Evolutionary conservation across 1,140 invertebrate species (phyloP).

Genomic region (Leptoteleia sp.): DNA sequence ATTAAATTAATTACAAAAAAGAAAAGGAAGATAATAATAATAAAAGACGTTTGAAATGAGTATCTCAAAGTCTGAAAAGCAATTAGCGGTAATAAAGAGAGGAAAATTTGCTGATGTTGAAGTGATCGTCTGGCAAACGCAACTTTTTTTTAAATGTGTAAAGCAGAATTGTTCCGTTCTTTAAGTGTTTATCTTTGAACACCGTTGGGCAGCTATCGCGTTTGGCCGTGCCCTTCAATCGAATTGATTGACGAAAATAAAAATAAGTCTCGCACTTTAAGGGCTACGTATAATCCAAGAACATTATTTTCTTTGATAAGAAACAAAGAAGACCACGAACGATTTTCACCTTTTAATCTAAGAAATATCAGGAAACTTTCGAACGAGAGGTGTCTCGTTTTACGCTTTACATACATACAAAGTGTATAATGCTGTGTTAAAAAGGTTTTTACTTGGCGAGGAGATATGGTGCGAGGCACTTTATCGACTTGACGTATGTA

Average conservation of each 20-base stretch:
- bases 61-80: too few species aligned
- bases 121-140: not conserved
- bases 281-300: constrained; percentile 13
- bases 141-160: not conserved
- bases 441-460: constrained; percentile 33
- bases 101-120: too few species aligned
- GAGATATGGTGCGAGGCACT: constrained; percentile 43
- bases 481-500: constrained; percentile 49
- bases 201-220: constrained; percentile 3
- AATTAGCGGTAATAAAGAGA: too few species aligned
- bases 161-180: not conserved
- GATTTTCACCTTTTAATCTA: constrained; percentile 44
- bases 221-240: constrained; percentile 13
- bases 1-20: too few species aligned
- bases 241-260: constrained; percentile 30
- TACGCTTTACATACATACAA: constrained; percentile 39
- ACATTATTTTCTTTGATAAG: constrained; percentile 29
- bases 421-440: constrained; percentile 41
- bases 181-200: not conserved
- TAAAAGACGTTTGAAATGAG: too few species aligned
- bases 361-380: constrained; percentile 39
- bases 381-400: constrained; percentile 37
- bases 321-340: constrained; percentile 22
- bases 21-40: too few species aligned
- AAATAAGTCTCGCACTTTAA: constrained; percentile 29